Evolutionary conservation across 2,113 vertebrate genomes (phyloP), one percentile per base, ranked within the genome.

Genomic region (Ophiodon elongatus): DNA sequence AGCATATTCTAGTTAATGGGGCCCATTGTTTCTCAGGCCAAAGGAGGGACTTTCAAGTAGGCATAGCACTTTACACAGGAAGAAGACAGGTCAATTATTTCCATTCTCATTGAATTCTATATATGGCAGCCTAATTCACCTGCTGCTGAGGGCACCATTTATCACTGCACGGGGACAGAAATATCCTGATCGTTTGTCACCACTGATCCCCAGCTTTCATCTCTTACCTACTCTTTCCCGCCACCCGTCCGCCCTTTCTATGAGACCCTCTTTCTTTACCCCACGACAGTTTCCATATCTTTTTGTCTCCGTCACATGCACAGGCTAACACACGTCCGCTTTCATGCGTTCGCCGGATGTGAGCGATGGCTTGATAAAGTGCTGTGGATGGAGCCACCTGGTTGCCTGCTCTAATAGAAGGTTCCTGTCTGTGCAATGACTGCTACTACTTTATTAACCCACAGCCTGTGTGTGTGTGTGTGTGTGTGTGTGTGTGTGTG

Each of bases 101-200:
- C 65, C 39, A n/a, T 82, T 91, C 76, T 85, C 69, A 91, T 83
- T 86, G 75, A 73, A 85, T 70, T 88, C 89, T 87, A 94, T 94
- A 93, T 92, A 79, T 76, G 56, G 87, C 77, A 69, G 56, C 67
- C 82, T 90, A 85, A 88, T 77, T 92, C 89, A 84, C 87, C 91
- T 71, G 62, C 69, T 69, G 66, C 85, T 77, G 74, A 85, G 63
- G 84, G 79, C 59, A 21, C 75, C 84, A 92, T 95, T 93, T 6
- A 89, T 93, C 93, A 92, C 23, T 17, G 25, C 2, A 25, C 1
- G 6, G 67, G 90, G 80, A 88, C 81, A 52, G 91, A 95, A 94
- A 93, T 95, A 92, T 86, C 86, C 87, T 81, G 82, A 84, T 85
- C 90, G 64, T 95, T 95, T 94, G 88, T 94, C 95, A 94, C 76